A percentile compares a stretch with the other conserved stretches of the same genome.
These are phyloP conservation scores for Nephrotoma guestfalica DNA, from an alignment of 2,888 invertebrate species.

Conservation along the genomic window DNA sequence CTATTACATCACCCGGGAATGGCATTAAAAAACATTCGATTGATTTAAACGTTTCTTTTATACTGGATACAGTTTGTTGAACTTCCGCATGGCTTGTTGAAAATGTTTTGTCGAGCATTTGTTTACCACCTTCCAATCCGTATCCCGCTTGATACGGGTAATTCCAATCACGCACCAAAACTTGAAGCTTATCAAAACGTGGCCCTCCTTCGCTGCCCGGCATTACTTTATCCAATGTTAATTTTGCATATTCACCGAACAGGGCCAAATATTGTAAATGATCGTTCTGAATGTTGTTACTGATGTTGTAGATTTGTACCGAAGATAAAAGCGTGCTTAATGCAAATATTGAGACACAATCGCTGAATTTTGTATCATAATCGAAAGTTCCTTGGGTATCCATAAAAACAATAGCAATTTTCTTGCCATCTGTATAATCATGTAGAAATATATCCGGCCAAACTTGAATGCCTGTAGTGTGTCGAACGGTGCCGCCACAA, in stretches of 20 bases:
- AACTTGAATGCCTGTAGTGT: conserved; percentile 7
- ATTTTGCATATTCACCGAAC: conserved; percentile 3
- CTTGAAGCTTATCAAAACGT: conserved; percentile 6
- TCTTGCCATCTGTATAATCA: neutral
- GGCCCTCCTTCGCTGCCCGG: neutral
- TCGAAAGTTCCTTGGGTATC: conserved; percentile 10
- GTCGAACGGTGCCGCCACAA: neutral
- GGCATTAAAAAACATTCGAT: conserved; percentile 9
- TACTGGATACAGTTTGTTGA: neutral
- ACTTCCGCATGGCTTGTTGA: neutral
- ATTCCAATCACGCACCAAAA: conserved; percentile 8
- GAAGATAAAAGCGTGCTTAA: conserved; percentile 9
- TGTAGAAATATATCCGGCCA: conserved; percentile 8
- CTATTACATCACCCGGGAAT: conserved; percentile 7
- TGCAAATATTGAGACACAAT: conserved; percentile 8
- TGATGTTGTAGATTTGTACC: conserved; percentile 6
- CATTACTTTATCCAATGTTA: neutral
- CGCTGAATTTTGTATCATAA: neutral
- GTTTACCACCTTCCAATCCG: neutral
- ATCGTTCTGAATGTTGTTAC: conserved; percentile 5
- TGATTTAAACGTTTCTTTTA: neutral
- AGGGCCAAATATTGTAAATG: conserved; percentile 8
- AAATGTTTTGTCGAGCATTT: neutral
- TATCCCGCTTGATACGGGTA: neutral
- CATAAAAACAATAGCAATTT: conserved; percentile 8